Base-by-base conservation (phyloP, 2,797 vertebrate genomes). In the Anabacerthia variegaticeps region DNA sequence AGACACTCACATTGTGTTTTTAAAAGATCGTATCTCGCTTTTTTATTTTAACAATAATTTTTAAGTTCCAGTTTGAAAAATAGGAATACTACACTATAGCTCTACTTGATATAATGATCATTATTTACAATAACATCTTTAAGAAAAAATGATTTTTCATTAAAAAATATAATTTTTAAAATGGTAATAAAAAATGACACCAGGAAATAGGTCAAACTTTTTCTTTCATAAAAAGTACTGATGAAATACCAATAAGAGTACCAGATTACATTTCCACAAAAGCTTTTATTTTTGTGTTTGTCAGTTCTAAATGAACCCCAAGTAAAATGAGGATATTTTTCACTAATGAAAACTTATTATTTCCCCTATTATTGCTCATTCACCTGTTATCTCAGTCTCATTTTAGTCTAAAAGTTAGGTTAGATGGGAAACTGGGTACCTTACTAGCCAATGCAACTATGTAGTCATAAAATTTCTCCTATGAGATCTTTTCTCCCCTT, bases 1-100 rank as follows among this genome's bases (percentile, higher is more conserved):
- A 68, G 63, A 37, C 0, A 0, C 5, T 66, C 5, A 0, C 9
- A 44, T 5, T 5, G 4, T 3, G 14, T 61, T 72, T 69, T 46
- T 43, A 6, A 49, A 34, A 82, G 46, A 5, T 43, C 4, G 2
- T 39, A 24, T 32, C 22, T 92, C 48, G 27, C 4, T 56, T 79
- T 26, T 32, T 10, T 18, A 30, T 59, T 88, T 59, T 51, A 89
- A 18, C 13, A 69, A 43, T 37, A 9, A 34, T 32, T 26, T 55
- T n/a, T 14, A 74, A 61, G 26, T 68, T 85, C 30, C 34, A 23
- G 19, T 49, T 61, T 61, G 83, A 41, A 41, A 81, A 88, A 56
- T 5, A 28, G 10, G 82, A 49, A 36, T n/a, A 16, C 6, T 51
- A 3, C 4, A 23, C 10, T 59, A 4, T 51, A 51, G 5, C 9